Base-by-base conservation (phyloP, 2,797 vertebrate species). In the Corythornis leucogaster region DNA sequence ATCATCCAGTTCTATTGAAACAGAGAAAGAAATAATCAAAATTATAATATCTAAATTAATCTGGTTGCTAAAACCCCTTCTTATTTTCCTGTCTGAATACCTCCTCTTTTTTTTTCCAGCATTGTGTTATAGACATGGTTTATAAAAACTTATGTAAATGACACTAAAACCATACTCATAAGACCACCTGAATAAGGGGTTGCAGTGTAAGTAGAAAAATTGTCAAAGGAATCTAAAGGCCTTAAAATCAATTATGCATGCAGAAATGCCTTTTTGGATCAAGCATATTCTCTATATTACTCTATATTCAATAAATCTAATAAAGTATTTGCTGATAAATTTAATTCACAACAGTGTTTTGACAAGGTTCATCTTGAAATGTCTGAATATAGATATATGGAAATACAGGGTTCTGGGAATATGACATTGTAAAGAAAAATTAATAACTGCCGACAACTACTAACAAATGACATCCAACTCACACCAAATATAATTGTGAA, bases 211-310 rank as follows among this genome's bases (percentile, higher is more conserved):
- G 2, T 11, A 35, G 38, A 54, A 81, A 42, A 11, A 38, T 58
- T 84, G 84, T 50, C 20, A 45, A 46, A 69, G 19, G 13, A 71
- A 64, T 38, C 26, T 61, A 55, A 78, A 53, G 10, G 17, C 67
- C 80, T 46, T 3, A 6, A 67, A 71, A 58, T 33, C 4, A 24
- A 4, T 67, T 81, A 57, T 33, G 51, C 15, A 43, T 50, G 26
- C 3, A 57, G 7, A 1, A 66, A 40, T 14, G 20, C 0, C 2
- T 46, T 69, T 31, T 62, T 26, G 24, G 5, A 59, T 64, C 10
- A 50, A 71, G 2, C 2, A 30, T 31, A 5, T 70, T 43, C 11
- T 7, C 16, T 48, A 50, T 40, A 24, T 54, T 59, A 43, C 4
- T 14, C 10, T n/a, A 6, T 46, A 18, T 55, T 80, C 7, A 85